Percentiles rank a stretch among this genome's conserved stretches.
Evolutionary conservation across 2,797 vertebrate species (phyloP).

Genomic region (Rhabdophis nuchalis): DNA sequence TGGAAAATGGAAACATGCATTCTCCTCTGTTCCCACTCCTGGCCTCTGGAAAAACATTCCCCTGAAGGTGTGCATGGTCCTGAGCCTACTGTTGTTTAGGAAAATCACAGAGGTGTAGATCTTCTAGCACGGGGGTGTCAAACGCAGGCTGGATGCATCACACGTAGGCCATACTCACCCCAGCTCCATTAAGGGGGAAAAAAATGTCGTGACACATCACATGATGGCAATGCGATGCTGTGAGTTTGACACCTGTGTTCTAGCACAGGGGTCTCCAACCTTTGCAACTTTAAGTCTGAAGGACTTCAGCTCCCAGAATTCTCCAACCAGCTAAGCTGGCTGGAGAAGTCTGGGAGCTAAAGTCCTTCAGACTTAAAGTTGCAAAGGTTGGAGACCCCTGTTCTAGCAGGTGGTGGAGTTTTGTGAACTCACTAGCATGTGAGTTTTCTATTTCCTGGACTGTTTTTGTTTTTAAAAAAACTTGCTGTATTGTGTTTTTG

Average conservation of each 20-base stretch:
- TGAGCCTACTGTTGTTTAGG: background rate
- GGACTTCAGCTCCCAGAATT: too few species aligned
- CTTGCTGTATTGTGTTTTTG: background rate
- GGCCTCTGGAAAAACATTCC: background rate
- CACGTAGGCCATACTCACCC: background rate
- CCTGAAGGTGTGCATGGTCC: background rate
- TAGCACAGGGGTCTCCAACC: too few species aligned
- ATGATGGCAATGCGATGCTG: background rate
- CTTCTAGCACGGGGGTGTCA: background rate
- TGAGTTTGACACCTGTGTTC: background rate
- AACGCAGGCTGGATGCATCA: fast-evolving
- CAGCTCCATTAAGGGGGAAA: background rate
- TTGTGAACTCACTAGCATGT: background rate
- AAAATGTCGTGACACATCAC: fast-evolving
- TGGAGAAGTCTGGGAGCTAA: too few species aligned
- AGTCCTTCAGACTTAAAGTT: too few species aligned
- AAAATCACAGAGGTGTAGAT: background rate
- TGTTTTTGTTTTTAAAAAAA: background rate
- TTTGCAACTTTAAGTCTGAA: too few species aligned
- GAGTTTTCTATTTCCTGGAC: background rate
- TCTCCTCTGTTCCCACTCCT: background rate
- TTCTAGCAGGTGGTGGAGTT: background rate
- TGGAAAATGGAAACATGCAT: background rate
- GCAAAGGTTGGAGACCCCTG: too few species aligned
- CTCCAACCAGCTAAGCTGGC: too few species aligned